Percentiles rank a stretch among this genome's conserved stretches.
phyloP scores from a whole-genome alignment of 2,888 invertebrate species.

The Stenichneumon culpator region DNA sequence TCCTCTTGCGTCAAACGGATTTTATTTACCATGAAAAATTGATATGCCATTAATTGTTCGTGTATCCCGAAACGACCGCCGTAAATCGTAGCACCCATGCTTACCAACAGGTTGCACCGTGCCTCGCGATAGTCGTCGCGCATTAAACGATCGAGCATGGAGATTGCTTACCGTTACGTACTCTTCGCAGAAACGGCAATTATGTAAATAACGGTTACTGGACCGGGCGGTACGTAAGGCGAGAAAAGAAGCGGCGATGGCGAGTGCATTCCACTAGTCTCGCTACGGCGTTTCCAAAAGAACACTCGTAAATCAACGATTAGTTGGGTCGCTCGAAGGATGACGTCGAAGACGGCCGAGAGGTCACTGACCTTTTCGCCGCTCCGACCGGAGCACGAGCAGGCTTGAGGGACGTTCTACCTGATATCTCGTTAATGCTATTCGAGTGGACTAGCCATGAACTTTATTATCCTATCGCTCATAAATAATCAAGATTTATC shows the following conservation, averaged over 20 bases:
- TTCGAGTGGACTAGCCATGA: neutral
- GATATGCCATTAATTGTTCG: constrained; percentile 29
- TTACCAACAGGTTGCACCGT: constrained; percentile 5
- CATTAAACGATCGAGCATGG: constrained; percentile 56
- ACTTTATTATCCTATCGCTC: neutral
- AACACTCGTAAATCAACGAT: constrained; percentile 50
- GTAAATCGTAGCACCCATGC: neutral
- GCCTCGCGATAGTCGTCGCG: constrained; percentile 31
- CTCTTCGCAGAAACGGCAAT: constrained; percentile 53
- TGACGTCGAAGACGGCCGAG: constrained; percentile 11
- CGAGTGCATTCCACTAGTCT: constrained; percentile 37
- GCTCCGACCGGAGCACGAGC: neutral
- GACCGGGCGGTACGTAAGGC: constrained; percentile 48
- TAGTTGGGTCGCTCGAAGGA: constrained; percentile 20
- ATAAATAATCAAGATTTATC: neutral
- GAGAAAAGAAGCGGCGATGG: constrained; percentile 35
- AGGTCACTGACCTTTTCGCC: neutral
- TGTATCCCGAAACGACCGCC: neutral
- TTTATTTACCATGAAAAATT: neutral
- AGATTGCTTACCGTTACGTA: constrained; percentile 62
- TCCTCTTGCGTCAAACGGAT: neutral
- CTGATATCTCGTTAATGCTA: neutral
- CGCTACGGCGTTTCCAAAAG: constrained; percentile 31
- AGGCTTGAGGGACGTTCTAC: neutral
- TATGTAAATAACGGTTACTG: constrained; percentile 69